Percentiles rank a stretch among this genome's conserved stretches.
phyloP scores from a whole-genome alignment of 2,113 vertebrate species.

The Syrrhaptes paradoxus region DNA sequence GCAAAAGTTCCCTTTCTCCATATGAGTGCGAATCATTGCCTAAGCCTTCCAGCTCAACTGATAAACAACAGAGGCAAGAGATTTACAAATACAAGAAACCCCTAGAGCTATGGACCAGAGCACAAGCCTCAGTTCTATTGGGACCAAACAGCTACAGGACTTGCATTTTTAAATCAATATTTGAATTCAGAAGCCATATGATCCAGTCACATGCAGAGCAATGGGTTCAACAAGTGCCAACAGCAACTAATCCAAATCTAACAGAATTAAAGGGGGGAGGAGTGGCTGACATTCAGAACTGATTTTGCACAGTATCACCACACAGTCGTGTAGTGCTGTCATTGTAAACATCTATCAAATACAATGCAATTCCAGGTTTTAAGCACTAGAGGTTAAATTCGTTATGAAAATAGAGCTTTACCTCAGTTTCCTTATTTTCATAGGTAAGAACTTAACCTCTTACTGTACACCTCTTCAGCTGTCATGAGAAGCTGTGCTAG shows the following conservation, averaged over 20 bases:
- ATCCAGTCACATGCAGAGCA: neutral
- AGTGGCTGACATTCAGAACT: neutral
- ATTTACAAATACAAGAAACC: neutral
- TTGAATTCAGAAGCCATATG: neutral
- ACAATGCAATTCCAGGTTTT: neutral
- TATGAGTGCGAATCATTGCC: neutral
- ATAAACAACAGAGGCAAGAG: neutral
- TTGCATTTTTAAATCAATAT: neutral
- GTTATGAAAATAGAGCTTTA: neutral
- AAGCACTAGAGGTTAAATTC: conserved; percentile 1
- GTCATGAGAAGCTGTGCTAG: neutral
- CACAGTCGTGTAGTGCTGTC: neutral
- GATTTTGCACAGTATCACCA: neutral
- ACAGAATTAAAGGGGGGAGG: neutral
- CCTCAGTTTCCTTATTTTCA: conserved; percentile 35
- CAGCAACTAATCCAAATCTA: neutral
- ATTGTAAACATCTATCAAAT: neutral
- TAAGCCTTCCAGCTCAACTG: neutral
- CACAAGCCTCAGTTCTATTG: neutral
- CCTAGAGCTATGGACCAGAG: neutral
- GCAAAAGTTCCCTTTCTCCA: neutral
- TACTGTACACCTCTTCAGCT: neutral
- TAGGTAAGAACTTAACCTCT: neutral
- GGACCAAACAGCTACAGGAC: neutral
- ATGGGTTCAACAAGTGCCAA: neutral